A percentile compares a stretch with the other conserved stretches of the same genome.
These are phyloP conservation scores for Plotosus lineatus DNA, from an alignment of 2,113 vertebrate genomes.

Conservation along the genomic window DNA sequence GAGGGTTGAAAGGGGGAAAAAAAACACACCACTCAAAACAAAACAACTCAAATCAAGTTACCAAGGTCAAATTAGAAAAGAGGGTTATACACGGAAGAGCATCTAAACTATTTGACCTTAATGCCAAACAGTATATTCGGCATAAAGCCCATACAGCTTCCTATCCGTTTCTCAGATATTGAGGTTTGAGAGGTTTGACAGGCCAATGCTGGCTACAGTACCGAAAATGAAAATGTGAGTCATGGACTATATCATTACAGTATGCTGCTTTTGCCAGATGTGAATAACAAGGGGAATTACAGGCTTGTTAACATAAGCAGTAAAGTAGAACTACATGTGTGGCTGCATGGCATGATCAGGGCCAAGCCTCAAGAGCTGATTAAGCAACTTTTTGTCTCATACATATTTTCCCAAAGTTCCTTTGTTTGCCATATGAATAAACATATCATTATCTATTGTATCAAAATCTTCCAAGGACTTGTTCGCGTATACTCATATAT, in stretches of 20 bases:
- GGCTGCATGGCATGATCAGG: not conserved
- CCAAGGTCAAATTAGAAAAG: too few relatives aligned
- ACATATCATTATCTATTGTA: constrained; percentile 49
- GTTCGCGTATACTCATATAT: not conserved
- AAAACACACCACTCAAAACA: too few relatives aligned
- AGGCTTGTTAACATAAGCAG: constrained; percentile 15
- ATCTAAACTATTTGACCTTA: too few relatives aligned
- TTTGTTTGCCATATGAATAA: constrained; percentile 63
- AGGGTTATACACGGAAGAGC: too few relatives aligned
- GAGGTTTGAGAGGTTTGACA: not conserved
- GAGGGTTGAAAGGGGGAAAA: too few relatives aligned
- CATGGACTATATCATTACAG: not conserved
- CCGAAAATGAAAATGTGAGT: not conserved
- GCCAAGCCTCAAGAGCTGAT: constrained; percentile 21
- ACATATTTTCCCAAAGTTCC: constrained; percentile 39
- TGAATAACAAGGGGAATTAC: not conserved
- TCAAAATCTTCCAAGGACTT: not conserved
- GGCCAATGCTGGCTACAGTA: not conserved
- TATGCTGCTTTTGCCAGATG: constrained; percentile 5
- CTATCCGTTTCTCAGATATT: not conserved
- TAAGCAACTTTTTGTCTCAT: constrained; percentile 35
- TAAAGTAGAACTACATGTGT: constrained; percentile 18
- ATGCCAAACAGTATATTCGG: too few relatives aligned
- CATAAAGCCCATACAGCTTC: too few relatives aligned
- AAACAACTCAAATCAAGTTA: too few relatives aligned